Evolutionary conservation across 2,888 invertebrate species (phyloP).

Genomic region (Leptinotarsa haldemani): DNA sequence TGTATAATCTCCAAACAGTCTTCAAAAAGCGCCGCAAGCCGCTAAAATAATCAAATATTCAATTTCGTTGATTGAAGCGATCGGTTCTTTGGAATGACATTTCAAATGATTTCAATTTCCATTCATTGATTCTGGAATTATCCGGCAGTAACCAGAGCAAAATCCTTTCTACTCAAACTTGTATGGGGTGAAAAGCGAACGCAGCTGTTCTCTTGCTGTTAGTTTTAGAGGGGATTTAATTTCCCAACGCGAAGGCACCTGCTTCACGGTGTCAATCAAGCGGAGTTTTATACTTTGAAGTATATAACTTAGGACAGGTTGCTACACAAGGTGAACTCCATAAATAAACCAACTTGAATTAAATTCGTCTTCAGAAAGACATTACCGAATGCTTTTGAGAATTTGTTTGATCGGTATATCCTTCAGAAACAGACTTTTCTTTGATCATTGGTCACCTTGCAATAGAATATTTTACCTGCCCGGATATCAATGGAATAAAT

Average conservation of each 20-base stretch:
- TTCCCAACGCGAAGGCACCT: conserved; percentile 1
- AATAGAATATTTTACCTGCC: not conserved
- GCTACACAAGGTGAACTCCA: not conserved
- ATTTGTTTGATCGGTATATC: not conserved
- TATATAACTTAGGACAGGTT: not conserved
- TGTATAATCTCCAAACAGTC: too few species aligned
- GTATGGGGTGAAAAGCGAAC: not conserved
- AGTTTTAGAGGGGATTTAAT: conserved; percentile 3
- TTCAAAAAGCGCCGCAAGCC: too few species aligned
- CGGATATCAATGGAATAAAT: too few species aligned
- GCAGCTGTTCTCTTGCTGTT: conserved; percentile 17
- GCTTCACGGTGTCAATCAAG: conserved; percentile 1
- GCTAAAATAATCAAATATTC: not conserved
- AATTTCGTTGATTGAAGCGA: not conserved
- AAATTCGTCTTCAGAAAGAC: not conserved
- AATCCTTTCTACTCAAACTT: not conserved
- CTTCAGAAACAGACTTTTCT: not conserved
- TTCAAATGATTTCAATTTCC: not conserved
- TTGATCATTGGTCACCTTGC: not conserved
- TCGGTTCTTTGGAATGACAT: not conserved
- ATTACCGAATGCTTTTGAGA: not conserved
- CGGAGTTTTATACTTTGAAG: conserved; percentile 2
- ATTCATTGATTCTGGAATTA: not conserved
- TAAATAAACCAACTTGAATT: not conserved
- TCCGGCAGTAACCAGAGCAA: not conserved